Base-by-base conservation (phyloP, 2,888 invertebrate genomes). In the Ypsolopha scabrella region DNA sequence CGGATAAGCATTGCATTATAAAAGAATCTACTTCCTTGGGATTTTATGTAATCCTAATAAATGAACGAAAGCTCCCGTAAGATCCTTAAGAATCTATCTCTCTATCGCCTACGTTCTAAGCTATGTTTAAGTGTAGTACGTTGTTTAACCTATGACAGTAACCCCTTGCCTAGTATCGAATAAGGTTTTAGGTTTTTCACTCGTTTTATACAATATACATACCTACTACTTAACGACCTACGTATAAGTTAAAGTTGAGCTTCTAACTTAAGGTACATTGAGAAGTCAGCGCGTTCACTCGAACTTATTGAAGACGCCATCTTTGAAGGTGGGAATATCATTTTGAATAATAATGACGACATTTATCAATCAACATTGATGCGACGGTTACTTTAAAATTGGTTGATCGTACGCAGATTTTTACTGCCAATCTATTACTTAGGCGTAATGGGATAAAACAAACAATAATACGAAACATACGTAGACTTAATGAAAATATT, bases 171-270 rank as follows among this genome's bases (percentile, higher is more conserved):
- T 83, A 80, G 75, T 80, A 75, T 71, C 64, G 58, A 72, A 65
- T 81, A 82, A 81, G 77, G 66, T 73, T 76, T 83, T 82, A 81
- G 80, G 79, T 82, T 86, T 85, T 85, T 81, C 83, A 86, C 83
- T 82, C 81, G 76, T 86, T 86, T 85, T 86, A 81, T 86, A 86
- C 83, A 82, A 80, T 82, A 78, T 82, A 81, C 75, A 67, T 59
- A 59, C 58, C 56, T 58, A 57, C 60, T 72, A 76, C 69, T 73
- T 72, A 82, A 76, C 72, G 63, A 74, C 74, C 73, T 81, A 82
- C 73, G 61, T 78, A 79, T 83, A 86, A 82, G 78, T 83, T 83
- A 79, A 82, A 77, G 72, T 80, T 80, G 85, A 86, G 85, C 85
- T 85, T 85, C 75, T 81, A 80, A 65, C 60, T 74, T 79, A 80